Evolutionary conservation across 2,797 vertebrate species (phyloP).

Genomic region (Cephalopachus bancanus): DNA sequence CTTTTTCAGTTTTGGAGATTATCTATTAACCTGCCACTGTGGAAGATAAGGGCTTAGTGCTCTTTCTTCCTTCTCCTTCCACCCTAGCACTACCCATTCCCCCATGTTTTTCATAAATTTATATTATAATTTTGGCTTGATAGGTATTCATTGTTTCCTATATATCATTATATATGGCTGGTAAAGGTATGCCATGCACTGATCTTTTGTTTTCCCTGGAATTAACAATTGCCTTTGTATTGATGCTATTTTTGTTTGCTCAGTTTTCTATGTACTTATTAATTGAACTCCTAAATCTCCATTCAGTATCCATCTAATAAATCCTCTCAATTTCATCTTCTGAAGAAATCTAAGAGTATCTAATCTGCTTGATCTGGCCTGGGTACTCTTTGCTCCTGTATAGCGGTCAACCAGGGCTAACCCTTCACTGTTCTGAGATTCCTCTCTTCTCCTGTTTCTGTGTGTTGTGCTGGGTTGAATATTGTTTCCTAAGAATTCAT

Average conservation of each 20-base stretch:
- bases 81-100: neutral
- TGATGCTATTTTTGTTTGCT: neutral
- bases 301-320: neutral
- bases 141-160: neutral
- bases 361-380: too few relatives aligned
- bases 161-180: neutral
- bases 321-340: neutral
- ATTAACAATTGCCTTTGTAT: neutral
- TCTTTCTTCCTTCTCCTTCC: neutral
- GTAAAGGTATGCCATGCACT: neutral
- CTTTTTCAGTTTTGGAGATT: neutral
- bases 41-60: neutral
- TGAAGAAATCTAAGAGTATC: neutral
- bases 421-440: neutral
- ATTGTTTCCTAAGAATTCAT: neutral
- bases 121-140: neutral
- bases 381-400: neutral
- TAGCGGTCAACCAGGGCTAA: neutral
- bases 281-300: neutral
- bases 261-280: neutral
- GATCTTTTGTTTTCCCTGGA: neutral
- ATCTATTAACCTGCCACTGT: neutral
- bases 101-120: neutral
- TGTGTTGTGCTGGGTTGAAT: neutral
- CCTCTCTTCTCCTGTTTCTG: neutral